Evolutionary conservation across 2,113 vertebrate species (phyloP).

Genomic region (Neolamprologus kungweensis): DNA sequence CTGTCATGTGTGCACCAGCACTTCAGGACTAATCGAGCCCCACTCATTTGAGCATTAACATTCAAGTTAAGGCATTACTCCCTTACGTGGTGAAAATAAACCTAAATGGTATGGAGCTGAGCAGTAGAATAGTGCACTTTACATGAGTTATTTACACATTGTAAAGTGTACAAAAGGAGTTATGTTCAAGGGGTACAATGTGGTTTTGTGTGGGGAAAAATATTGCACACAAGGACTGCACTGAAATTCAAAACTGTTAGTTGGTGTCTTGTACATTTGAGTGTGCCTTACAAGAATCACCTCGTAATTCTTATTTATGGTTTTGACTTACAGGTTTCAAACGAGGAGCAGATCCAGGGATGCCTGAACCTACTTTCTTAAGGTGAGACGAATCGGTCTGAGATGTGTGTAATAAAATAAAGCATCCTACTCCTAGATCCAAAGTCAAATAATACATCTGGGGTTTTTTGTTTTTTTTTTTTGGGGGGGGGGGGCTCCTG

Average conservation of each 20-base stretch:
- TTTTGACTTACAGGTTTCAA: conserved; percentile 81
- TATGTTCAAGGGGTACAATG: not conserved
- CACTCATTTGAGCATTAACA: not conserved
- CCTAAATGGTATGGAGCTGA: not conserved
- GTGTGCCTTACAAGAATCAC: not conserved
- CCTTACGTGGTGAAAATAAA: not conserved
- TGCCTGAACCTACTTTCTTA: conserved; percentile 89
- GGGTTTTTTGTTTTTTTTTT: accelerated
- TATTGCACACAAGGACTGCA: not conserved
- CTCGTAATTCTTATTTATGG: not conserved
- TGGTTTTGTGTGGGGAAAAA: not conserved
- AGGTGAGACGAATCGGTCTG: conserved; percentile 66
- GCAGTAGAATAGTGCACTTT: not conserved
- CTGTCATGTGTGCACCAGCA: not conserved
- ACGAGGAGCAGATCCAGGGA: conserved; percentile 94
- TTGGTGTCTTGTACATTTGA: not conserved
- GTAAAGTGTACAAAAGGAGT: not conserved
- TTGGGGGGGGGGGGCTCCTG: accelerated
- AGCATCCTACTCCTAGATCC: not conserved
- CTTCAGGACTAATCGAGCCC: not conserved
- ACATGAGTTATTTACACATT: not conserved
- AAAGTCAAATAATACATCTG: not conserved
- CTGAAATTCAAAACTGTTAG: not conserved
- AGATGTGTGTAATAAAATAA: not conserved
- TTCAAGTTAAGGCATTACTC: not conserved